Evolutionary conservation across 1,140 invertebrate genomes (phyloP).

Genomic region (Papilio polyxenes): DNA sequence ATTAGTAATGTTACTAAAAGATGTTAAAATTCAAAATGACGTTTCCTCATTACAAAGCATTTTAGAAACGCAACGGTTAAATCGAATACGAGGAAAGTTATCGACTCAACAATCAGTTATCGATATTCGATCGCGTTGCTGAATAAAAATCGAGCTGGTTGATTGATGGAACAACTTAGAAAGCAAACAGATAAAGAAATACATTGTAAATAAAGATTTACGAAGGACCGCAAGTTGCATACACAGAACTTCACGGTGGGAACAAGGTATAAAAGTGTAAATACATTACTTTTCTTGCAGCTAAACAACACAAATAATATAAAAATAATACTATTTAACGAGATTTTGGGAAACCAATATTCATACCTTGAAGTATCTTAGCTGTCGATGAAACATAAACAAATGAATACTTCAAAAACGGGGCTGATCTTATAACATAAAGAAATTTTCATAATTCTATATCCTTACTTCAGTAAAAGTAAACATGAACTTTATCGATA

Average conservation of each 20-base stretch:
- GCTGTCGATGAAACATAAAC: too few species aligned
- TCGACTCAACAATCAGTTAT: neutral
- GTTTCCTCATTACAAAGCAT: neutral
- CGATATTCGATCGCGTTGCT: neutral
- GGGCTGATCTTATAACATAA: neutral
- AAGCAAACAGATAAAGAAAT: neutral
- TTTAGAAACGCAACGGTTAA: conserved; percentile 10
- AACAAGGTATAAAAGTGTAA: neutral
- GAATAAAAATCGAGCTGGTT: neutral
- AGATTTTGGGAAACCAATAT: too few species aligned
- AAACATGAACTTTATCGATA: neutral
- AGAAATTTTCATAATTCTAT: neutral
- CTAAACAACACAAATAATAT: too few species aligned
- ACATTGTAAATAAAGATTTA: neutral
- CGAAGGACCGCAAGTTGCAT: neutral
- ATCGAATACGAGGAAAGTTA: neutral
- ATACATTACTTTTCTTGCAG: neutral
- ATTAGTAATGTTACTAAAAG: neutral
- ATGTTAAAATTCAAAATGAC: neutral
- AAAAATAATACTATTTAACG: too few species aligned
- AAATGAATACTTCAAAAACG: too few species aligned
- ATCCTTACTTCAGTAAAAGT: neutral
- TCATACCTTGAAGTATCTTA: too few species aligned
- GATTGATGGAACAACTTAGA: conserved; percentile 12
- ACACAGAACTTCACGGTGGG: neutral